Evolutionary conservation across 2,888 invertebrate genomes (phyloP).

Genomic region (Holacanthella duospinosa): DNA sequence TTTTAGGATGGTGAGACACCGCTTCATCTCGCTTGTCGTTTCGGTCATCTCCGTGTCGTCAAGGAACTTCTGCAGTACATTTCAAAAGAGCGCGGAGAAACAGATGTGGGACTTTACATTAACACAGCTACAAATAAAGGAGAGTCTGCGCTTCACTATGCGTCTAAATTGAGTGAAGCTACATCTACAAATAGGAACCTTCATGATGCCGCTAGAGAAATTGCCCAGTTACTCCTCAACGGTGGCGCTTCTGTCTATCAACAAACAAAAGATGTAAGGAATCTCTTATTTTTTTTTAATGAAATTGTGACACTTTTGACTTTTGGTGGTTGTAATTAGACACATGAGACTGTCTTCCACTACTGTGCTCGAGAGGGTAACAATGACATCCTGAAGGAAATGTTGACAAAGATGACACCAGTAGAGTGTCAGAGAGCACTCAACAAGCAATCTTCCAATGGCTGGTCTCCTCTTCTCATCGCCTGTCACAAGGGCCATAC

Average conservation of each 20-base stretch:
- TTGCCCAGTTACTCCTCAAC: slow-evolving; percentile 77
- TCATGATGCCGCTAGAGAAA: slow-evolving; percentile 55
- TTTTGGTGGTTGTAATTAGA: slow-evolving; percentile 11
- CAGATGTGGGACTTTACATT: slow-evolving; percentile 70
- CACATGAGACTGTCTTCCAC: slow-evolving; percentile 71
- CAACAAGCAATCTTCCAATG: slow-evolving; percentile 83
- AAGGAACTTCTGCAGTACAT: slow-evolving; percentile 74
- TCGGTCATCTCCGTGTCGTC: slow-evolving; percentile 53
- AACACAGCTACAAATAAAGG: slow-evolving; percentile 84
- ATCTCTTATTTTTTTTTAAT: not conserved
- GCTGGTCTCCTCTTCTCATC: slow-evolving; percentile 94
- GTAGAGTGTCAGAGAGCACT: slow-evolving; percentile 86
- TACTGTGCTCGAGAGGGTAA: slow-evolving; percentile 90
- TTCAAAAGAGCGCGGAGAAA: slow-evolving; percentile 61
- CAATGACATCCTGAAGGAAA: slow-evolving; percentile 86
- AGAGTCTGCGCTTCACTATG: slow-evolving; percentile 87
- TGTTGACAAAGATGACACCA: slow-evolving; percentile 80
- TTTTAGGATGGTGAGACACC: slow-evolving; percentile 95
- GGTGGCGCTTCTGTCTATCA: slow-evolving; percentile 81
- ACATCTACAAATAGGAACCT: slow-evolving; percentile 50
- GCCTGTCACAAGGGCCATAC: slow-evolving; percentile 93
- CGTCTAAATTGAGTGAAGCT: slow-evolving; percentile 75
- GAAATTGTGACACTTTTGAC: not conserved
- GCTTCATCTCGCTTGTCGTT: slow-evolving; percentile 81
- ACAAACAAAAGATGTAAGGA: slow-evolving; percentile 57